phyloP scores from a whole-genome alignment of 2,113 vertebrate genomes.

The Myotis davidii region DNA sequence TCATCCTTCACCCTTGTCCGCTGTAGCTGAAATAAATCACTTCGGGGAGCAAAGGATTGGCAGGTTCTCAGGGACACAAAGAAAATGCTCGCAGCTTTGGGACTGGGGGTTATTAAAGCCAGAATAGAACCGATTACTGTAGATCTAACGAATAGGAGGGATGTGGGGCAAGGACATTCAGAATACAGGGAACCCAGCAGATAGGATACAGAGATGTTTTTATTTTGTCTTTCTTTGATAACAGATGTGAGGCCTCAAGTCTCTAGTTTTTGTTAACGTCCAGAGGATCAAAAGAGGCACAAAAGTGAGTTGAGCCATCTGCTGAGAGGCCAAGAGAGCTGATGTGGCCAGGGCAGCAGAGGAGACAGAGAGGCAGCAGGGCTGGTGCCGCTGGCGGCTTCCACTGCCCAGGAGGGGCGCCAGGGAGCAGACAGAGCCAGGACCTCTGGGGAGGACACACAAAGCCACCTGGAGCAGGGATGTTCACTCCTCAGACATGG shows the following conservation, averaged over 20 bases:
- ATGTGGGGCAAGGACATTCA: neutral
- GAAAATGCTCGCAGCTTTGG: neutral
- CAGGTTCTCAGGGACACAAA: neutral
- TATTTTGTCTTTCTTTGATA: neutral
- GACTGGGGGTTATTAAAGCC: neutral
- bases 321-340: neutral
- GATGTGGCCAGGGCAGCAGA: neutral
- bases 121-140: neutral
- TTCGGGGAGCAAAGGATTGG: neutral
- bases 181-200: neutral
- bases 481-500: neutral
- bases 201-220: neutral
- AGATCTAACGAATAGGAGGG: neutral
- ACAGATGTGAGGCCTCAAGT: neutral
- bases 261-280: neutral
- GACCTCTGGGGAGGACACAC: neutral
- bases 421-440: neutral
- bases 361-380: neutral
- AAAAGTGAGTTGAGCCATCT: neutral
- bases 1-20: neutral
- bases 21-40: neutral
- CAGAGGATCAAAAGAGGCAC: neutral
- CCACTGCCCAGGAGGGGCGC: neutral
- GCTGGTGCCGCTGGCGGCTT: neutral
- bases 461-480: neutral